These are phyloP conservation scores for Biston stratarius DNA, from an alignment of 2,888 invertebrate species.

Conservation along the genomic window DNA sequence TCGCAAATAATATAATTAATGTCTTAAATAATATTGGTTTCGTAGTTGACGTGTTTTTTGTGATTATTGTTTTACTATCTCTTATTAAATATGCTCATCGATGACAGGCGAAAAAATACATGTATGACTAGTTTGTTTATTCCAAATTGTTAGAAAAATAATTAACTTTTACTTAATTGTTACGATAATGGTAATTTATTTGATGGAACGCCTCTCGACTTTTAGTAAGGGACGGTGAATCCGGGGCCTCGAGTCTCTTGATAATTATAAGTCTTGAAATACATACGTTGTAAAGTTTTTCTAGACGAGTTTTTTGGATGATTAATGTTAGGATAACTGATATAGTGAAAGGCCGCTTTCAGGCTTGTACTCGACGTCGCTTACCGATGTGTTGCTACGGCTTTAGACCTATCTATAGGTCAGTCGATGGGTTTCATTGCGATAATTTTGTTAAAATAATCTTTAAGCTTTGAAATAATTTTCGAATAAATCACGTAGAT, in stretches of 20 bases:
- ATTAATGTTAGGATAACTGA: constrained; percentile 20
- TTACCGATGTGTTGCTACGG: background rate
- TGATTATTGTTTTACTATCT: constrained; percentile 15
- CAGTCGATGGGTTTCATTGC: constrained; percentile 11
- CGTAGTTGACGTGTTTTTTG: background rate
- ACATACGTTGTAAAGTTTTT: constrained; percentile 24
- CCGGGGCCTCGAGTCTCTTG: background rate
- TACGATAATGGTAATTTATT: background rate
- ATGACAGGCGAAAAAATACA: background rate
- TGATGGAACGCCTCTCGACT: background rate
- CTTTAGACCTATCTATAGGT: background rate
- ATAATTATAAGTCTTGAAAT: constrained; percentile 23
- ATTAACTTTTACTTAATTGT: background rate
- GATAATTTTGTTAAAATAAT: constrained; percentile 16
- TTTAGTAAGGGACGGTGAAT: constrained; percentile 17
- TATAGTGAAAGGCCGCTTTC: constrained; percentile 29
- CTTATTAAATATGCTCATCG: constrained; percentile 15
- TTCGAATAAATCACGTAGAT: constrained; percentile 31
- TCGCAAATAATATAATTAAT: background rate
- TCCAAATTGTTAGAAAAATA: too few species aligned
- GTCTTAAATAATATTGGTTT: background rate
- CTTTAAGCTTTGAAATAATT: constrained; percentile 22
- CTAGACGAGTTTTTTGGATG: constrained; percentile 21
- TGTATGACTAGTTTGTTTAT: too few species aligned
- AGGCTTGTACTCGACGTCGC: background rate